Evolutionary conservation across 2,113 vertebrate genomes (phyloP), one percentile per base, ranked within the genome.

Genomic region (Oncorhynchus keta): DNA sequence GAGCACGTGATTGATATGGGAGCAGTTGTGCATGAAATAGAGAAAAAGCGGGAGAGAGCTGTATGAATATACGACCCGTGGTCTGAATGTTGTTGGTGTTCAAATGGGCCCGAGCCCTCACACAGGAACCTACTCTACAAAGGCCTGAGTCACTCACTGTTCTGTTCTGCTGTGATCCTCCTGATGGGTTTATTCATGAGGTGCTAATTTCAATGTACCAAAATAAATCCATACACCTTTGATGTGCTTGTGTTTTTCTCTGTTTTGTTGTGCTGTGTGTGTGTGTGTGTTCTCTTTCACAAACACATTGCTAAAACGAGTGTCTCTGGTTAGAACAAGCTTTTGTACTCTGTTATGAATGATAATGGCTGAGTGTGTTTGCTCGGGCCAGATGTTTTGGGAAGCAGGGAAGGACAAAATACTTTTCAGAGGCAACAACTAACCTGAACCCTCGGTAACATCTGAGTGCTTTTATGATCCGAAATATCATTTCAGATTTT

Each of bases 161-260:
- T 55, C 51, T 55, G 51, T 18, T 18, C 16, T 55, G 39, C 9
- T 45, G 8, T 45, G 39, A 9, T 11, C 14, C 39, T 70, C 11
- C 64, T 68, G 64, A 68, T 77, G 57, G 62, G 79, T 86, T 80
- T 86, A 90, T 89, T 79, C 78, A 86, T 79, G 78, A 87, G 76
- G 74, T 14, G 5, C 69, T 81, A 35, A 18, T 72, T 69, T 84
- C 76, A 62, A 24, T 39, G 78, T 61, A 73, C 69, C 28, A 70
- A 62, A 80, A 83, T 66, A 78, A 72, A 85, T 82, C 49, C 69
- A 12, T 59, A 12, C 69, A 45, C 62, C 68, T 86, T 83, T 86
- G 35, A 35, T 35, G 35, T 35, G 35, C 35, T 35, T 35, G 48
- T 66, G 24, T 69, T 18, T 18, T 28, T 78, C 70, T 78, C 62